phyloP scores from a whole-genome alignment of 2,113 vertebrate species.

The Uria aalge region DNA sequence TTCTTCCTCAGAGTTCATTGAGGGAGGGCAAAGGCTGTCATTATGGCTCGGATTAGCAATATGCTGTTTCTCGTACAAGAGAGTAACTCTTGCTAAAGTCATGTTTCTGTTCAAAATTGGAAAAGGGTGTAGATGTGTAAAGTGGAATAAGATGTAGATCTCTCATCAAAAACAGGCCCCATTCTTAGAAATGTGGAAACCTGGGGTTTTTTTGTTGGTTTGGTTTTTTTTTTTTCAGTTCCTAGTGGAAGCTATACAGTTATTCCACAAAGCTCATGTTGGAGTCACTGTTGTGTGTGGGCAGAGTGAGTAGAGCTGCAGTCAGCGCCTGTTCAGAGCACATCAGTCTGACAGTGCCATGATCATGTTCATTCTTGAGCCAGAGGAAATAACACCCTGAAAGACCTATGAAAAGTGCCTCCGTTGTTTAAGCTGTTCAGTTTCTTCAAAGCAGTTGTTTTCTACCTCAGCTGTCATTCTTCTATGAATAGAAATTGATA shows the following conservation, averaged over 20 bases:
- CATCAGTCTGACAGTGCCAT: neutral
- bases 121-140: neutral
- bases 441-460: conserved; percentile 7
- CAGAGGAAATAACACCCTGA: neutral
- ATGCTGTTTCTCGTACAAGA: neutral
- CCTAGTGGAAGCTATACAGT: neutral
- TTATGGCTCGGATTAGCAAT: neutral
- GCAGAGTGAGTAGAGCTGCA: neutral
- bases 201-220: too few relatives aligned
- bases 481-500: neutral
- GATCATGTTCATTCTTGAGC: neutral
- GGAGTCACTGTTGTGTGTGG: neutral
- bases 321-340: neutral
- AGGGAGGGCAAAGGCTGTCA: neutral
- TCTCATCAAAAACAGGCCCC: neutral
- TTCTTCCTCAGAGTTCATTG: neutral
- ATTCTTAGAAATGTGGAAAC: neutral
- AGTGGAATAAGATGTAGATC: neutral
- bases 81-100: neutral
- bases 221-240: fast-evolving
- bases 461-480: neutral
- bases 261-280: neutral
- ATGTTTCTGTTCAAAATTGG: neutral
- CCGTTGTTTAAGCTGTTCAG: neutral
- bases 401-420: neutral